Percentiles rank a stretch among this genome's conserved stretches.
Conservation (phyloP, 2,797 vertebrate species). For the Leontocebus nigricollis region DNA sequence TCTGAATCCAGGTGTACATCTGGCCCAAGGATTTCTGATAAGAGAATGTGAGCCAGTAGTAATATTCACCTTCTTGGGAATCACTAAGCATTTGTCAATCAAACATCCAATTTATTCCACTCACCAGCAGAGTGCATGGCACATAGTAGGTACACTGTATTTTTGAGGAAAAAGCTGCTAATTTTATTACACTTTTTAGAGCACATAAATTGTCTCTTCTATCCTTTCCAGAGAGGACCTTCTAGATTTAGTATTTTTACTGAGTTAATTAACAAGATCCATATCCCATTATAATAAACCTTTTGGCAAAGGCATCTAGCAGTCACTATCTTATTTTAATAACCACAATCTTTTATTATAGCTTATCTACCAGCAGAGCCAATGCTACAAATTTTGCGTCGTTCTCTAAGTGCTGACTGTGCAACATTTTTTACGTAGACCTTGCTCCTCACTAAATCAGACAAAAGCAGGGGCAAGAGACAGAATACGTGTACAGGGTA, state of each 20-base stretch:
- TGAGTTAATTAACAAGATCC: constrained; percentile 77
- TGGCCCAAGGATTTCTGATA: not conserved
- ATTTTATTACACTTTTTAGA: constrained; percentile 21
- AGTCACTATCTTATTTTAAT: constrained; percentile 74
- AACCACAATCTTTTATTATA: constrained; percentile 49
- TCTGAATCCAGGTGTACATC: not conserved
- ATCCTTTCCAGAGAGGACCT: constrained; percentile 26
- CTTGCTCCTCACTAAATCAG: constrained; percentile 52
- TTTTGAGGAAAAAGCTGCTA: constrained; percentile 35
- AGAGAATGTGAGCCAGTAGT: not conserved
- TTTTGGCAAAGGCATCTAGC: constrained; percentile 64
- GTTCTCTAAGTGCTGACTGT: constrained; percentile 57
- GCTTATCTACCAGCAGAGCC: constrained; percentile 57
- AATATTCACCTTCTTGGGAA: not conserved
- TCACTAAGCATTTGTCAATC: not conserved
- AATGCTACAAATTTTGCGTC: constrained; percentile 47
- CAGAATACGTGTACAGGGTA: not conserved
- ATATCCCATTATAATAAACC: constrained; percentile 74
- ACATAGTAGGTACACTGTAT: not conserved
- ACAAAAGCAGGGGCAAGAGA: not conserved
- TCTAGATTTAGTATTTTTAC: constrained; percentile 65
- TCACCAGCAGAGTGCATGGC: not conserved
- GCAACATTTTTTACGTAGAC: constrained; percentile 39
- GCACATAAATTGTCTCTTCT: constrained; percentile 34
- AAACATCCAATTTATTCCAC: not conserved